These are phyloP conservation scores for Stomatorhinus walkeri DNA, from an alignment of 2,797 vertebrate genomes.

Conservation along the genomic window DNA sequence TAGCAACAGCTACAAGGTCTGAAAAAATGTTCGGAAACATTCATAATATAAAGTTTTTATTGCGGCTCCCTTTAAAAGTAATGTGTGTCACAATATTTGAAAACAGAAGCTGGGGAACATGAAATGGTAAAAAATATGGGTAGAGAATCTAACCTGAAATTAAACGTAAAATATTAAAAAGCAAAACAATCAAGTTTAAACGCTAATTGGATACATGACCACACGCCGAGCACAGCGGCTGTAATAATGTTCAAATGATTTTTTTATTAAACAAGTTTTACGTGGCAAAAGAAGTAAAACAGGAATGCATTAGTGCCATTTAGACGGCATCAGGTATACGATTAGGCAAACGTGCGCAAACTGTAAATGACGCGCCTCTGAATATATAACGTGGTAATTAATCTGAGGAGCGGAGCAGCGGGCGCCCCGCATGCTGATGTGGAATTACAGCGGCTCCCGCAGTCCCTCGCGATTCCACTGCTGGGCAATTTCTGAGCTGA, in stretches of 20 bases:
- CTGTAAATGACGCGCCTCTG: not conserved
- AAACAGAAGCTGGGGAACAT: not conserved
- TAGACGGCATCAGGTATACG: not conserved
- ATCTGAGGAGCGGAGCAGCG: not conserved
- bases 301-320: not conserved
- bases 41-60: slow-evolving; percentile 20
- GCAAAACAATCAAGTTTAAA: not conserved
- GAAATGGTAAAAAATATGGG: not conserved
- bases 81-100: not conserved
- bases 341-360: not conserved
- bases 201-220: not conserved
- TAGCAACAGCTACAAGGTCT: slow-evolving; percentile 59
- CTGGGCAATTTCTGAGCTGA: not conserved
- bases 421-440: not conserved
- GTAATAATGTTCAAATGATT: not conserved
- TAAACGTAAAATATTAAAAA: not conserved
- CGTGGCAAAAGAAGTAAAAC: not conserved
- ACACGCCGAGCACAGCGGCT: not conserved
- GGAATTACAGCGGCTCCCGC: not conserved
- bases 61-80: slow-evolving; percentile 1
- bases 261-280: not conserved
- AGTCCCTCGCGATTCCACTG: not conserved
- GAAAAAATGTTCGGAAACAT: slow-evolving; percentile 19
- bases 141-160: not conserved
- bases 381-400: not conserved